Percentiles rank a stretch among this genome's conserved stretches.
These are phyloP conservation scores for Orchesella cincta DNA, from an alignment of 1,140 invertebrate genomes.

Conservation along the genomic window DNA sequence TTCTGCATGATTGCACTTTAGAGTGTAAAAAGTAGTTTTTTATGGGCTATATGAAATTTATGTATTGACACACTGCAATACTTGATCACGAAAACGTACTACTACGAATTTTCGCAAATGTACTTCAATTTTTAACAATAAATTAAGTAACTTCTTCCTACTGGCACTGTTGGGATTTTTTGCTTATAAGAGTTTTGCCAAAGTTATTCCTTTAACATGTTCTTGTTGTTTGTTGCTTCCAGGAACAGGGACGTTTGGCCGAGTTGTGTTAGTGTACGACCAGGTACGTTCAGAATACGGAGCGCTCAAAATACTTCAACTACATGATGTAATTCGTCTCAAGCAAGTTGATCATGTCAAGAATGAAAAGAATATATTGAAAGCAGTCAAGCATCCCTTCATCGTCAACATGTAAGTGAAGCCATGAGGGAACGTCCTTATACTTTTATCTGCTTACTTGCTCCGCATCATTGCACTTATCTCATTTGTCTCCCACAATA, in stretches of 20 bases:
- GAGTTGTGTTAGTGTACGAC: conserved; percentile 82
- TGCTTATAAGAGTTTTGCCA: neutral
- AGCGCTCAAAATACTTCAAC: conserved; percentile 81
- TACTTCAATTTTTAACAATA: neutral
- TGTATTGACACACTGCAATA: neutral
- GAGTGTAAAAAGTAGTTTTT: neutral
- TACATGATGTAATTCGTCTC: conserved; percentile 85
- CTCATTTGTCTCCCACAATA: neutral
- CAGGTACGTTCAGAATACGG: conserved; percentile 73
- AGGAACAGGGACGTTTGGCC: conserved; percentile 93
- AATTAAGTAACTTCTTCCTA: neutral
- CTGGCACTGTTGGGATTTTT: neutral
- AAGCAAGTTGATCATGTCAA: conserved; percentile 94
- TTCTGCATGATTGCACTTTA: neutral
- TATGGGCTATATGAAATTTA: neutral
- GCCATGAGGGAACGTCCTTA: neutral
- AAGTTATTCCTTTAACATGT: neutral
- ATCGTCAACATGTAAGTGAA: conserved; percentile 80
- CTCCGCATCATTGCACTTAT: neutral
- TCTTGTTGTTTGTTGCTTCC: conserved; percentile 55
- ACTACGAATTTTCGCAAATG: neutral
- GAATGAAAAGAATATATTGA: conserved; percentile 88
- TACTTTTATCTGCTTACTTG: neutral
- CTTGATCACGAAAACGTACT: neutral
- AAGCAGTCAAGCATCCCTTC: conserved; percentile 86